Percentiles rank a stretch among this genome's conserved stretches.
Conservation (phyloP, 2,113 vertebrate species). For the Oxyruncus cristatus region DNA sequence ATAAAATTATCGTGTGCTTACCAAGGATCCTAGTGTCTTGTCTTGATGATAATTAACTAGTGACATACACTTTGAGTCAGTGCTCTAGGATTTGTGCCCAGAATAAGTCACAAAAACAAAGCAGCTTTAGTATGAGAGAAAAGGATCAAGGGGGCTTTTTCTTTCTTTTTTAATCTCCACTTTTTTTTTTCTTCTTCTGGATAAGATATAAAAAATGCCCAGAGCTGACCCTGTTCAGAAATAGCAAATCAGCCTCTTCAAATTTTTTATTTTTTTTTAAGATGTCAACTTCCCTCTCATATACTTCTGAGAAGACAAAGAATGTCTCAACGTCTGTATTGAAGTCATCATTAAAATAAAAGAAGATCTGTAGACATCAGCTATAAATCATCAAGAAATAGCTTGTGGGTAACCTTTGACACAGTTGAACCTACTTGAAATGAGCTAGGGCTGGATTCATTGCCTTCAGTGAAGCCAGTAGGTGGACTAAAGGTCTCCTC, state of each 20-base stretch:
- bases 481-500: constrained; percentile 51
- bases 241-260: background rate
- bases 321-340: constrained; percentile 40
- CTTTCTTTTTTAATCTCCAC: accelerated
- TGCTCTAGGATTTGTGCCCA: constrained; percentile 37
- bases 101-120: constrained; percentile 45
- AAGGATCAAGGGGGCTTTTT: background rate
- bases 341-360: constrained; percentile 70
- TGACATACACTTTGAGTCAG: constrained; percentile 30
- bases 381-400: constrained; percentile 64
- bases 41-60: constrained; percentile 49
- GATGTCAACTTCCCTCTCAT: constrained; percentile 24
- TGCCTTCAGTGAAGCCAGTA: constrained; percentile 59
- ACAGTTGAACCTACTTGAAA: constrained; percentile 54
- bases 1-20: constrained; percentile 37
- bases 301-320: constrained; percentile 47
- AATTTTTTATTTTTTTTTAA: constrained; percentile 19
- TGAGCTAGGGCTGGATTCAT: constrained; percentile 48
- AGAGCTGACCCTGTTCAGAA: constrained; percentile 45
- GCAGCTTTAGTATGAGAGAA: background rate
- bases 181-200: background rate
- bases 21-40: constrained; percentile 10
- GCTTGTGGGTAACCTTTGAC: constrained; percentile 66
- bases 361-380: constrained; percentile 59
- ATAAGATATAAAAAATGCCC: constrained; percentile 31